phyloP scores from a whole-genome alignment of 2,888 invertebrate genomes.

The Coelopa pilipes region DNA sequence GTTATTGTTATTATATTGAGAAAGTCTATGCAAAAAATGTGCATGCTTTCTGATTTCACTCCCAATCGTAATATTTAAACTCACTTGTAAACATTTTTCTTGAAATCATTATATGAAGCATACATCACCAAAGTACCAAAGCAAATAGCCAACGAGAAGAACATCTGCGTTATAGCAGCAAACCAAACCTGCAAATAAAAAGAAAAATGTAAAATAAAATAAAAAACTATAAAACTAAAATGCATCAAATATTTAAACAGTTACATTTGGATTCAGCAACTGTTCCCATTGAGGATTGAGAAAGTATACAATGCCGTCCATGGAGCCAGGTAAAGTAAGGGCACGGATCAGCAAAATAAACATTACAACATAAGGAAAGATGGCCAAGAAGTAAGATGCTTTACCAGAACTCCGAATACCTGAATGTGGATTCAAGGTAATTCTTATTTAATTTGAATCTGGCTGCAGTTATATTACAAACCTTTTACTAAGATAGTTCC shows the following conservation, averaged over 20 bases:
- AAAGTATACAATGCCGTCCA: slow-evolving; percentile 73
- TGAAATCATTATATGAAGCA: slow-evolving; percentile 73
- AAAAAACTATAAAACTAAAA: slow-evolving; percentile 18
- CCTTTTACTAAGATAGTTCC: slow-evolving; percentile 69
- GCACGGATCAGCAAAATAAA: slow-evolving; percentile 71
- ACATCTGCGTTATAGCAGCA: slow-evolving; percentile 74
- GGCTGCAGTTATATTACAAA: slow-evolving; percentile 48
- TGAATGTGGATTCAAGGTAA: slow-evolving; percentile 16
- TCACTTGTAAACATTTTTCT: slow-evolving; percentile 71
- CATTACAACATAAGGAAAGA: slow-evolving; percentile 75
- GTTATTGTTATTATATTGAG: too few species aligned
- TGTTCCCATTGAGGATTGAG: slow-evolving; percentile 73
- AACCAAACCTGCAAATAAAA: slow-evolving; percentile 70
- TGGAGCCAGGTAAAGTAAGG: slow-evolving; percentile 72
- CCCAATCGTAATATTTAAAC: slow-evolving; percentile 36
- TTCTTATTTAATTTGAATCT: background rate
- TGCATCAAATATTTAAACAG: slow-evolving; percentile 2
- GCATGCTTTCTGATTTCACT: too few species aligned
- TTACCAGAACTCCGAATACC: slow-evolving; percentile 72
- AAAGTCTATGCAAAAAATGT: too few species aligned
- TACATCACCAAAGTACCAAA: slow-evolving; percentile 74
- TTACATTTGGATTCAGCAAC: slow-evolving; percentile 59
- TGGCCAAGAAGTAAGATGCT: slow-evolving; percentile 76
- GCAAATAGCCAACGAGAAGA: slow-evolving; percentile 73
- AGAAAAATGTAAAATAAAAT: background rate